Conservation (phyloP, 2,888 invertebrate species). For the Bruchidius siliquastri region DNA sequence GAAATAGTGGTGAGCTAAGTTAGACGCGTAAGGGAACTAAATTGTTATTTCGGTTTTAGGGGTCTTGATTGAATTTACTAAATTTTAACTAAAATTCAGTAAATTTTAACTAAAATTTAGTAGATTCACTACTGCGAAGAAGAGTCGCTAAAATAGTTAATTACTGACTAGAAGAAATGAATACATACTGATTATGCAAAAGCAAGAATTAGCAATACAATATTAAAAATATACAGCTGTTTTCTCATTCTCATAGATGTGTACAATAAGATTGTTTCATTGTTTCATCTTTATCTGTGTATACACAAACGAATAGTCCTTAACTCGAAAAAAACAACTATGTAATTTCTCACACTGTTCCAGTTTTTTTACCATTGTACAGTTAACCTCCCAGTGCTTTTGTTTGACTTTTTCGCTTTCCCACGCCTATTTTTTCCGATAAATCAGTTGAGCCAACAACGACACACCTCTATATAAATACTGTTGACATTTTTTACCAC, state of each 20-base stretch:
- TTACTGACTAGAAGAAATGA: no score
- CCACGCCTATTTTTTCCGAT: constrained; percentile 22
- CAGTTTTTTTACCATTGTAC: neutral
- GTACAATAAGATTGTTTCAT: neutral
- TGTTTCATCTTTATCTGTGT: neutral
- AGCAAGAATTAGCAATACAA: neutral
- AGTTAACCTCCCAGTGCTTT: neutral
- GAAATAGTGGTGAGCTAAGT: no score
- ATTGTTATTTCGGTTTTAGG: no score
- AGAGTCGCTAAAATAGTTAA: no score
- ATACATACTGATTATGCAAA: no score
- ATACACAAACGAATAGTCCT: neutral
- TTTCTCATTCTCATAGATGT: no score
- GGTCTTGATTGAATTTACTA: no score
- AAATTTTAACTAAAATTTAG: no score
- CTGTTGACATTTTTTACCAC: constrained; percentile 17
- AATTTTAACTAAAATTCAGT: no score
- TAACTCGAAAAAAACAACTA: neutral
- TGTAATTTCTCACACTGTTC: neutral
- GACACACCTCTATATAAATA: constrained; percentile 16
- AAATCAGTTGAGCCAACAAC: constrained; percentile 15
- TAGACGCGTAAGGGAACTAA: no score
- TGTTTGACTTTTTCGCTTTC: constrained; percentile 10
- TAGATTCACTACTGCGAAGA: no score
- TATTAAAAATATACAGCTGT: neutral